A percentile compares a stretch with the other conserved stretches of the same genome.
Conservation (phyloP, 2,113 vertebrate species). For the Boleophthalmus pectinirostris region DNA sequence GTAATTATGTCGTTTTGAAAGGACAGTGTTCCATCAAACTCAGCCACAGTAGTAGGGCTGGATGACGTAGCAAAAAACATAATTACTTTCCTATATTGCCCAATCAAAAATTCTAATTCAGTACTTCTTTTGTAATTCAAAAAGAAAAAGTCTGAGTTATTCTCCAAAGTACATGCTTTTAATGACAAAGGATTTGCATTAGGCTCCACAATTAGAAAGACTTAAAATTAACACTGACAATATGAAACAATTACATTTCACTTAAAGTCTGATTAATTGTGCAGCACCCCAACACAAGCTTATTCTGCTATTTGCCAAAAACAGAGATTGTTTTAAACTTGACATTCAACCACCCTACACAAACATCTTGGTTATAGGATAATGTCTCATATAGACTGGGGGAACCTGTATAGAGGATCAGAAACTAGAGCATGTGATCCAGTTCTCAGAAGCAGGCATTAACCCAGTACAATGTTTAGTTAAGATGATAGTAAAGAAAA, state of each 20-base stretch:
- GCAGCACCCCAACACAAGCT: too few relatives aligned
- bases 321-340: background rate
- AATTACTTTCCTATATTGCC: too few relatives aligned
- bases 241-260: background rate
- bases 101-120: too few relatives aligned
- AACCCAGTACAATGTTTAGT: background rate
- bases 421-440: conserved; percentile 37
- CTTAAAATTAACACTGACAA: background rate
- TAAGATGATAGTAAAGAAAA: background rate
- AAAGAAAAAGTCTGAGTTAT: background rate
- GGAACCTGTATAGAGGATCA: background rate
- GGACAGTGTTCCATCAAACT: background rate
- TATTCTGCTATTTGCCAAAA: background rate
- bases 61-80: too few relatives aligned
- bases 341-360: background rate
- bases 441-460: conserved; percentile 4
- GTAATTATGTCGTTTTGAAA: background rate
- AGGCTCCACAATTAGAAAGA: background rate
- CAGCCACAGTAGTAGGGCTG: too few relatives aligned
- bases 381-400: background rate
- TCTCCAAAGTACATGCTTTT: background rate
- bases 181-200: background rate
- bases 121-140: too few relatives aligned
- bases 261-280: too few relatives aligned
- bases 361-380: background rate